Evolutionary conservation across 2,797 vertebrate genomes (phyloP), one percentile per base, ranked within the genome.

Genomic region (Pipistrellus pipistrellus): DNA sequence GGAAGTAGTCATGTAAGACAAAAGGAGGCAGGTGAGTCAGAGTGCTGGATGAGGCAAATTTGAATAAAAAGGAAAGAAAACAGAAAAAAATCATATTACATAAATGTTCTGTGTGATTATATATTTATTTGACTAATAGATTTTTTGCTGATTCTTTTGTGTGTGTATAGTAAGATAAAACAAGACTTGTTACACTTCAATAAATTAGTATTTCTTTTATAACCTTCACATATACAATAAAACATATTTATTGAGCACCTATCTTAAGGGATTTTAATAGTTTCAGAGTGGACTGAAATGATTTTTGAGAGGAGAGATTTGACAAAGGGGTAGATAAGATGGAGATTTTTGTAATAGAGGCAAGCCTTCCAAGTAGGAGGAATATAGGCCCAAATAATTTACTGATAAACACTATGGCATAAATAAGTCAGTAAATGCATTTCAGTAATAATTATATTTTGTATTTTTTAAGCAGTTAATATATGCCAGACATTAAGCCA

Each of bases 381-480:
- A 62, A 13, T 59, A 71, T 46, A 72, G 18, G 55, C 20, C 10
- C 53, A 88, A 21, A 72, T 72, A 80, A 76, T 89, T 71, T 90
- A 48, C 10, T 55, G 25, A 80, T 89, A 51, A 2, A 11, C 69
- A 68, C 66, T 84, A 38, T 38, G 35, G 21, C 32, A 62, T 83
- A 86, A 77, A 35, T 76, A 83, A 80, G 25, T 48, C 41, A 94
- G 20, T 25, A 53, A 91, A 76, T 80, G 35, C 2, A 86, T 84
- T 91, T 94, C 21, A 81, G 23, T 55, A 90, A 78, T 73, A 91
- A 88, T 77, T 85, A 55, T 21, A 81, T 69, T 11, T 73, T 71
- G n/a, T 13, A 46, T 21, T 94, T 87, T 4, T 68, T 57, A 53
- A 96, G 6, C 30, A 59, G 46, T 62, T 85, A 72, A 13, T 62